Percentiles rank a stretch among this genome's conserved stretches.
Evolutionary conservation across 2,888 invertebrate genomes (phyloP).

Genomic region (Lymantria monacha): DNA sequence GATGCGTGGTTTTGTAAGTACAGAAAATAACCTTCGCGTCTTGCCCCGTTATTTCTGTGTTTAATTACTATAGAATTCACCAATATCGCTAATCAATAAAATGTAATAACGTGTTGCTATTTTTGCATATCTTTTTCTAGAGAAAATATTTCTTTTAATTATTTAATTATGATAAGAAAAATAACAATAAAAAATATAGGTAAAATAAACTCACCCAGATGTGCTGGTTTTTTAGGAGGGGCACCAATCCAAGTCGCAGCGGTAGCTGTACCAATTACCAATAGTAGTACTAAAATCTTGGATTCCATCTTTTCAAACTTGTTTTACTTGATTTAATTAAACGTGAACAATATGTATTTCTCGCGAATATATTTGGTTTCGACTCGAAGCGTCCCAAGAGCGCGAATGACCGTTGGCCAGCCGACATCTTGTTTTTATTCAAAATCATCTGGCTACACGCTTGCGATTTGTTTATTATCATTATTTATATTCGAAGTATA

Average conservation of each 20-base stretch:
- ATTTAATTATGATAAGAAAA: too few relatives aligned
- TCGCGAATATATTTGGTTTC: slow-evolving; percentile 27
- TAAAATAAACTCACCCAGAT: slow-evolving; percentile 51
- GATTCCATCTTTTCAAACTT: slow-evolving; percentile 54
- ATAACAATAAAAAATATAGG: too few relatives aligned
- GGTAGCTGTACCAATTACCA: slow-evolving; percentile 48
- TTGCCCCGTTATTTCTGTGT: too few relatives aligned
- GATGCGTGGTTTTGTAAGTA: too few relatives aligned
- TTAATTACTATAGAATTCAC: too few relatives aligned
- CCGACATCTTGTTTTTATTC: slow-evolving; percentile 62
- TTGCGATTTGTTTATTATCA: slow-evolving; percentile 32
- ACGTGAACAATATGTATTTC: slow-evolving; percentile 3
- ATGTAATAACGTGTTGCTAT: too few relatives aligned
- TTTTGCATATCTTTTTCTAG: too few relatives aligned
- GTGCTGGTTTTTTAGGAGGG: slow-evolving; percentile 49
- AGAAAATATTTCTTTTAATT: too few relatives aligned
- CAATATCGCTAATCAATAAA: too few relatives aligned
- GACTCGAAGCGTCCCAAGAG: slow-evolving; percentile 28
- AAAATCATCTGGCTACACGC: slow-evolving; percentile 41
- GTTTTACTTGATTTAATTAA: slow-evolving; percentile 1
- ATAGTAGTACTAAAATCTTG: slow-evolving; percentile 49
- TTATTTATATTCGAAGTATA: too few relatives aligned
- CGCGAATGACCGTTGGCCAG: slow-evolving; percentile 49
- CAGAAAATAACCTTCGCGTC: too few relatives aligned
- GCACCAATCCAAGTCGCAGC: slow-evolving; percentile 53